Percentiles rank a stretch among this genome's conserved stretches.
Conservation (phyloP, 2,113 vertebrate species). For the Podarcis muralis region DNA sequence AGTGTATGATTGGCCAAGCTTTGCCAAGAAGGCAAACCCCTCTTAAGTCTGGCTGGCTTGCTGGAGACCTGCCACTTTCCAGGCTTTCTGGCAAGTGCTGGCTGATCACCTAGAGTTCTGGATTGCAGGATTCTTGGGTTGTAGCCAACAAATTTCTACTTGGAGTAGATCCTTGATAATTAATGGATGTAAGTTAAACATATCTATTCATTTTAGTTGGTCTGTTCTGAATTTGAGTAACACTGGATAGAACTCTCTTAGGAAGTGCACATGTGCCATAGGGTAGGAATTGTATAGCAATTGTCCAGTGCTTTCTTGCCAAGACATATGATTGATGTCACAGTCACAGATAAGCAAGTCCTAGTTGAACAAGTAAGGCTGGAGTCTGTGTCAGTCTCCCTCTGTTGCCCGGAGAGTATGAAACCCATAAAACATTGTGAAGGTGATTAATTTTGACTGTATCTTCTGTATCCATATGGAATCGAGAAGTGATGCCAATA, state of each 20-base stretch:
- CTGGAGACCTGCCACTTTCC: background rate
- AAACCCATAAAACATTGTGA: background rate
- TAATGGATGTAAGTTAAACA: too few species aligned
- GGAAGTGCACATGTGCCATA: background rate
- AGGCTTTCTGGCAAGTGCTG: background rate
- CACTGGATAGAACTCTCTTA: background rate
- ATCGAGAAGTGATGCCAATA: too few species aligned
- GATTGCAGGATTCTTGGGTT: background rate
- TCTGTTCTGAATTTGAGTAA: too few species aligned
- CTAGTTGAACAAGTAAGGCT: background rate
- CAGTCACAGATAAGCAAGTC: background rate
- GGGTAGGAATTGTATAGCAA: background rate
- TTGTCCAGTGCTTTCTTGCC: background rate
- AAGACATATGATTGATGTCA: background rate
- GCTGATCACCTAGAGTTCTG: background rate
- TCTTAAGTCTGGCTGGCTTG: background rate
- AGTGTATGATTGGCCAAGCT: background rate
- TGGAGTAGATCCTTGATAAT: too few species aligned
- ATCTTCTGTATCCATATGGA: background rate
- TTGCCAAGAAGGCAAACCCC: background rate
- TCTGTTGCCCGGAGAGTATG: background rate
- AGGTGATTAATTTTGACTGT: background rate
- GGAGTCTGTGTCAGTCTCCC: background rate
- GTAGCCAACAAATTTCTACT: too few species aligned
- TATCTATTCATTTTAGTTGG: too few species aligned